Conservation (phyloP, 2,888 invertebrate genomes). For the Cheiracanthium punctorium region DNA sequence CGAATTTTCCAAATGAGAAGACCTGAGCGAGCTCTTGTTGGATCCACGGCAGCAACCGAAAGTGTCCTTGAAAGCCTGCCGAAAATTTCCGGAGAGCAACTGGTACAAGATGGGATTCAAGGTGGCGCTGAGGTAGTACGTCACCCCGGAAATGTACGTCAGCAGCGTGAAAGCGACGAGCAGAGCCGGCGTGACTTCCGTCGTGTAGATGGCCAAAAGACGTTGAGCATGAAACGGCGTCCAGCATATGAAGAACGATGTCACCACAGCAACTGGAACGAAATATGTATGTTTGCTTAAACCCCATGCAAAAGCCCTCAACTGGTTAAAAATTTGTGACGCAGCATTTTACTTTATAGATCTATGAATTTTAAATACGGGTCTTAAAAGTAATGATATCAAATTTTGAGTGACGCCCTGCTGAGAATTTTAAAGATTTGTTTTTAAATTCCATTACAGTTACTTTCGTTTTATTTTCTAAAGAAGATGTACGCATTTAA, state of each 20-base stretch:
- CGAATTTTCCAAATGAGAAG: conserved; percentile 40
- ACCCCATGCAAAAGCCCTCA: too few species aligned
- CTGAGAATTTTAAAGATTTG: too few species aligned
- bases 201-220: conserved; percentile 80
- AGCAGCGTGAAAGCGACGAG: conserved; percentile 73
- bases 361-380: too few species aligned
- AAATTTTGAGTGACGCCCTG: too few species aligned
- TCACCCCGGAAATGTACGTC: conserved; percentile 76
- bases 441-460: too few species aligned
- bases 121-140: conserved; percentile 76
- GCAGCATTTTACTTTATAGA: too few species aligned
- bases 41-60: conserved; percentile 67
- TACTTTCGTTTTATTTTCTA: too few species aligned
- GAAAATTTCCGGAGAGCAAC: conserved; percentile 76
- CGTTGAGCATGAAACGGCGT: conserved; percentile 95
- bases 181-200: conserved; percentile 72
- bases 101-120: conserved; percentile 74
- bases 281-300: too few species aligned
- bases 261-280: conserved; percentile 78
- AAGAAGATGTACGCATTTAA: too few species aligned
- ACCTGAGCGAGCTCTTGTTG: not conserved
- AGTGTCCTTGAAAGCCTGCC: conserved; percentile 77
- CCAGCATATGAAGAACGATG: conserved; percentile 92
- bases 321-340: too few species aligned
- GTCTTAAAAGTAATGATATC: too few species aligned